Base-by-base conservation (phyloP, 2,888 invertebrate species). In the Cepaea hortensis region DNA sequence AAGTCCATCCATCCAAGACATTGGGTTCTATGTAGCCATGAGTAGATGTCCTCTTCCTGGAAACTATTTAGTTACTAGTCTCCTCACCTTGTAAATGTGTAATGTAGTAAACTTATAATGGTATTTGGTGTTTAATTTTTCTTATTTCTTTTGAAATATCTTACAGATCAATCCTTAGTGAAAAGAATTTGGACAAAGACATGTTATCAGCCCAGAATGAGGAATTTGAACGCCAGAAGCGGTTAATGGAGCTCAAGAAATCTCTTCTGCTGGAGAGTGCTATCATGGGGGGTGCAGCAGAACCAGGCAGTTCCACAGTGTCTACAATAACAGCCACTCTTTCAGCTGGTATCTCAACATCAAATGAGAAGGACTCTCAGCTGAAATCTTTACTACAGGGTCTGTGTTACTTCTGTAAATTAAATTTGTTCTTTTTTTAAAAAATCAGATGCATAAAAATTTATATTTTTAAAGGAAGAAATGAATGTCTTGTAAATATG, bases 131-230 rank as follows among this genome's bases (percentile, higher is more conserved):
- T 35, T 35, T 35, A 35, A 1, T 6, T 9, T 55, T 6, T 55
- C 55, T 55, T 55, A 55, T 55, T 55, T 55, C 7, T 55, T 6
- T 55, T 55, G 55, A 11, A 9, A 55, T 55, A 55, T 55, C 11
- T 55, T 48, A 55, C 76, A 87, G 85, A 65, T 87, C 85, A 46
- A 98, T 98, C 13, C 97, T 98, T 96, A 97, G 97, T 93, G 98
- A 98, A 92, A 97, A 97, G 89, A 97, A 98, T 93, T 95, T 99
- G 89, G 98, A 98, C 93, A 97, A 97, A 88, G 97, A 97, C 20
- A 99, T 98, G 3, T 95, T 98, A 85, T 97, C 97, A 50, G 99
- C 99, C 0, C 98, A 98, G 94, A 95, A 97, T 65, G 98, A 98
- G 94, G 98, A 99, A 95, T 97, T 97, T 89, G 98, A 98, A 94